Evolutionary conservation across 2,888 invertebrate genomes (phyloP).

Genomic region (Drosophila eohydei): DNA sequence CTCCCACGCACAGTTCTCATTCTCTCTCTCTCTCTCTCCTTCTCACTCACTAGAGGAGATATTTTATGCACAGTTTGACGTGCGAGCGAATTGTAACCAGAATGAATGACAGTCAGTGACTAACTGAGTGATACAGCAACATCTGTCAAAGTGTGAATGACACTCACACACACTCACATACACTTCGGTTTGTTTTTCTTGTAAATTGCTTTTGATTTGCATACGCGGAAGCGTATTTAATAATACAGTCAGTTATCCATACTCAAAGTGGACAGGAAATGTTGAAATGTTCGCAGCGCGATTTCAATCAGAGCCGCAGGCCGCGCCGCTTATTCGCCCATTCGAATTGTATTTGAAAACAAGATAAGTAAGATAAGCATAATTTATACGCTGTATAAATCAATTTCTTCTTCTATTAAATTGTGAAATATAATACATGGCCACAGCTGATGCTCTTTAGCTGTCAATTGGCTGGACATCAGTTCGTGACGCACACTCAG

Average conservation of each 20-base stretch:
- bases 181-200: slow-evolving; percentile 28
- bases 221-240: slow-evolving; percentile 37
- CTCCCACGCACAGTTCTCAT: background rate
- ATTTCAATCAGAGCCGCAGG: slow-evolving; percentile 24
- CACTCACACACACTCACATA: slow-evolving; percentile 25
- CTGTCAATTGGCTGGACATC: slow-evolving; percentile 33
- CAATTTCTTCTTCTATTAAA: slow-evolving; percentile 30
- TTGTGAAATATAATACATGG: slow-evolving; percentile 17
- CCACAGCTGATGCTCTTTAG: slow-evolving; percentile 2
- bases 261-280: slow-evolving; percentile 14
- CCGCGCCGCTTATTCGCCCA: slow-evolving; percentile 37
- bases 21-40: background rate
- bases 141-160: slow-evolving; percentile 73
- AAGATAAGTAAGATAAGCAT: slow-evolving; percentile 38
- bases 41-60: slow-evolving; percentile 30
- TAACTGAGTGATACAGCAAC: slow-evolving; percentile 68
- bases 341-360: slow-evolving; percentile 34
- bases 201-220: slow-evolving; percentile 40
- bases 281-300: background rate
- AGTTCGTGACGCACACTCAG: slow-evolving; percentile 16
- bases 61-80: slow-evolving; percentile 76
- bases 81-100: slow-evolving; percentile 65
- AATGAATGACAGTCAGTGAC: slow-evolving; percentile 62
- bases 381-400: slow-evolving; percentile 57
- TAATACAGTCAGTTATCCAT: slow-evolving; percentile 7